phyloP scores from a whole-genome alignment of 1,140 invertebrate species.

The Drosophila takahashii region DNA sequence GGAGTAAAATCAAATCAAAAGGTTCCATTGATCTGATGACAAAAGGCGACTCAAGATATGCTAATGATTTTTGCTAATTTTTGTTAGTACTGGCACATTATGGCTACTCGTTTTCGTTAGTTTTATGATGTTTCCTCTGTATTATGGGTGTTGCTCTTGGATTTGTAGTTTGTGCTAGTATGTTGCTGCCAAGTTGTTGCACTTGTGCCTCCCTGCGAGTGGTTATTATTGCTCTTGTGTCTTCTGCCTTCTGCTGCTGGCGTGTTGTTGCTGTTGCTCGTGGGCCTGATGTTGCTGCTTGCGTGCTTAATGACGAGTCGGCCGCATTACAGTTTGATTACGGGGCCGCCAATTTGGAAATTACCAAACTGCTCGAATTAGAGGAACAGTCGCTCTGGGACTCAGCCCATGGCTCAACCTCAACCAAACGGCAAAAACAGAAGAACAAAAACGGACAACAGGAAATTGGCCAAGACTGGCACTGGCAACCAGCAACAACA shows the following conservation, averaged over 20 bases:
- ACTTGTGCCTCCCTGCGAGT: neutral
- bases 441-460: slow-evolving; percentile 48
- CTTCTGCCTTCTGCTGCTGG: slow-evolving; percentile 12
- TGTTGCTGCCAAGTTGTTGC: slow-evolving; percentile 1
- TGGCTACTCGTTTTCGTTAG: neutral
- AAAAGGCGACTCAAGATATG: too few species aligned
- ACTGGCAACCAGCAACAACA: neutral
- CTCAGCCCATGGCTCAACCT: slow-evolving; percentile 10
- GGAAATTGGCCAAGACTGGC: slow-evolving; percentile 52
- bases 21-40: too few species aligned
- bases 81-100: neutral
- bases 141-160: neutral
- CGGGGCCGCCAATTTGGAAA: slow-evolving; percentile 70
- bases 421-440: slow-evolving; percentile 18
- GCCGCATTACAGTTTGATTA: slow-evolving; percentile 80
- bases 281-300: slow-evolving; percentile 51
- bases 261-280: slow-evolving; percentile 9
- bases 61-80: neutral
- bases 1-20: too few species aligned
- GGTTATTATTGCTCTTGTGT: neutral
- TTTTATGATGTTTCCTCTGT: too few species aligned
- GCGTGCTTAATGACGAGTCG: slow-evolving; percentile 72
- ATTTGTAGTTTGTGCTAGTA: neutral
- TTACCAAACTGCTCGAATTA: slow-evolving; percentile 79
- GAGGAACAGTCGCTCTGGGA: slow-evolving; percentile 46